phyloP scores from a whole-genome alignment of 2,888 invertebrate species.

The Teleogryllus oceanicus region DNA sequence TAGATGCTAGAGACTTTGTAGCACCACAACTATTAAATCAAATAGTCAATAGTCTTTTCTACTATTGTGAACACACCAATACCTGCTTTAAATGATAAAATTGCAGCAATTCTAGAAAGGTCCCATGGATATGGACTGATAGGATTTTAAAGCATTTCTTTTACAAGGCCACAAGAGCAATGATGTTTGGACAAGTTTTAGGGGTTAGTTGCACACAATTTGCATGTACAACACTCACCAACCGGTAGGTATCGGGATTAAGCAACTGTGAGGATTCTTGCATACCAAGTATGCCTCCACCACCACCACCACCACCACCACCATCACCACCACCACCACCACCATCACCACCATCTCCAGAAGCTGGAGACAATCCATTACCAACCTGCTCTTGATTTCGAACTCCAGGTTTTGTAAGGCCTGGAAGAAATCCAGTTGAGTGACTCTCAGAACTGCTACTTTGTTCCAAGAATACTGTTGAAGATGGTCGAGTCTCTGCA shows the following conservation, averaged over 20 bases:
- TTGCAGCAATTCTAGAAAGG: too few species aligned
- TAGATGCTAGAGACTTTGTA: too few species aligned
- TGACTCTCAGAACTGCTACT: neutral
- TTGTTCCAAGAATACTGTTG: neutral
- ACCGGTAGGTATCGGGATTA: neutral
- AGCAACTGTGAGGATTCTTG: neutral
- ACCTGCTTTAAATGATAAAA: too few species aligned
- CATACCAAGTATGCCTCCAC: neutral
- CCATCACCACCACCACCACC: neutral
- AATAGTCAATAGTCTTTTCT: too few species aligned
- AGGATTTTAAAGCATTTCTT: too few species aligned
- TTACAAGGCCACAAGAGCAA: too few species aligned
- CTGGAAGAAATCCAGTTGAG: neutral
- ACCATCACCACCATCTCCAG: neutral
- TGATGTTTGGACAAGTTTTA: too few species aligned
- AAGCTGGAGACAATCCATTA: neutral
- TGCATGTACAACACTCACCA: neutral
- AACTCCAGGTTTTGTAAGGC: neutral
- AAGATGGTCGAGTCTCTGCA: too few species aligned
- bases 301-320: neutral
- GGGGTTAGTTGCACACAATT: too few species aligned
- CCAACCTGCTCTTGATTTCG: neutral
- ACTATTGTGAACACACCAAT: too few species aligned
- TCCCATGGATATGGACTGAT: too few species aligned
- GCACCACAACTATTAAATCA: too few species aligned